A percentile compares a stretch with the other conserved stretches of the same genome.
Evolutionary conservation across 2,797 vertebrate genomes (phyloP).

Genomic region (Saxicola maurus): DNA sequence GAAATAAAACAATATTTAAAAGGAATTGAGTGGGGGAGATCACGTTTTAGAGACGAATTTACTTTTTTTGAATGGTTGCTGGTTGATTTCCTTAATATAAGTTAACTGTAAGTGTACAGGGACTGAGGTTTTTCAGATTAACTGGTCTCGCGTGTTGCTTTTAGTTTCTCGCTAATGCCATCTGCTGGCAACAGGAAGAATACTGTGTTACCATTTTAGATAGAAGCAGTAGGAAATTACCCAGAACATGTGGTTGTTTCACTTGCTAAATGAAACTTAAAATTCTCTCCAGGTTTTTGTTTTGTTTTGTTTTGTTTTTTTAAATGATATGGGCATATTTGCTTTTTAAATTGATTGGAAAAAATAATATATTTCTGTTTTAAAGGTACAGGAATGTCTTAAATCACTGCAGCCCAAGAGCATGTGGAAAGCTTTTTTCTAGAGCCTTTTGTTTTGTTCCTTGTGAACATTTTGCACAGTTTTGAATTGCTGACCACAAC

Average conservation of each 20-base stretch:
- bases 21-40: fast-evolving
- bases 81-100: not conserved
- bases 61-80: not conserved
- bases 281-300: not conserved
- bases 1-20: not conserved
- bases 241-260: not conserved
- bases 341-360: not conserved
- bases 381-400: not conserved
- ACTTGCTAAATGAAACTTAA: not conserved
- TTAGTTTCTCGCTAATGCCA: slow-evolving; percentile 50
- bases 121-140: not conserved
- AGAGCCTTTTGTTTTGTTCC: not conserved
- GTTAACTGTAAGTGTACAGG: not conserved
- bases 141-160: fast-evolving
- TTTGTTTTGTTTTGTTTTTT: not conserved
- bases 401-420: not conserved
- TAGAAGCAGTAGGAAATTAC: not conserved
- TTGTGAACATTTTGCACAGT: not conserved
- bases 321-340: fast-evolving
- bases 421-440: not conserved
- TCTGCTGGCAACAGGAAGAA: slow-evolving; percentile 32
- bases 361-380: not conserved
- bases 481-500: not conserved
- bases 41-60: fast-evolving
- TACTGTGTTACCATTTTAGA: not conserved